These are phyloP conservation scores for Odobenus rosmarus DNA, from an alignment of 2,113 vertebrate species.

Conservation along the genomic window DNA sequence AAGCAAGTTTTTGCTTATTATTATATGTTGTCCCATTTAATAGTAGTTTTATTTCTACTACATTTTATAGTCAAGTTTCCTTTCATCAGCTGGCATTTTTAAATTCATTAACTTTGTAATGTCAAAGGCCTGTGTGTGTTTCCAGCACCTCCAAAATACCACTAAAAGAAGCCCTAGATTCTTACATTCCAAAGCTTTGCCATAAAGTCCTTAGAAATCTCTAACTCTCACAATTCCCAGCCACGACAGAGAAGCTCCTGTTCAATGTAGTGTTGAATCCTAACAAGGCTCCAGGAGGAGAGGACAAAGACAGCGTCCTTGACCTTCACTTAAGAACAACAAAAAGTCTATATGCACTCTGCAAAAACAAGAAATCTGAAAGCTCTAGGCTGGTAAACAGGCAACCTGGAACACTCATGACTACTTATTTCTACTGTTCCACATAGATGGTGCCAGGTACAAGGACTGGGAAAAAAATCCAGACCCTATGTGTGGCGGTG, in stretches of 20 bases:
- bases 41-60: conserved; percentile 15
- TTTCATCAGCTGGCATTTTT: background rate
- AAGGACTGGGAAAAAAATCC: background rate
- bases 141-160: background rate
- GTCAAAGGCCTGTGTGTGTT: background rate
- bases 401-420: background rate
- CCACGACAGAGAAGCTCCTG: background rate
- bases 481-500: no score
- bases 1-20: background rate
- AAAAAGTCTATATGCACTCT: background rate
- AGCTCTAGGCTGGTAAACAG: background rate
- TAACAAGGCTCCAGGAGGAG: background rate
- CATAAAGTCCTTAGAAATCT: background rate
- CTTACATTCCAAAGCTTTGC: background rate
- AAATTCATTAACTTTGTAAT: background rate
- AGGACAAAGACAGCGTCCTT: background rate
- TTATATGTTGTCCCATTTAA: background rate
- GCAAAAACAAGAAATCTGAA: background rate
- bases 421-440: background rate
- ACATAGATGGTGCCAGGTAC: background rate
- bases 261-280: background rate
- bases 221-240: background rate
- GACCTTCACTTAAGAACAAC: background rate
- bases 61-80: conserved; percentile 12
- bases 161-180: background rate